Evolutionary conservation across 2,888 invertebrate genomes (phyloP), one percentile per base, ranked within the genome.

Genomic region (Protophormia terraenovae): DNA sequence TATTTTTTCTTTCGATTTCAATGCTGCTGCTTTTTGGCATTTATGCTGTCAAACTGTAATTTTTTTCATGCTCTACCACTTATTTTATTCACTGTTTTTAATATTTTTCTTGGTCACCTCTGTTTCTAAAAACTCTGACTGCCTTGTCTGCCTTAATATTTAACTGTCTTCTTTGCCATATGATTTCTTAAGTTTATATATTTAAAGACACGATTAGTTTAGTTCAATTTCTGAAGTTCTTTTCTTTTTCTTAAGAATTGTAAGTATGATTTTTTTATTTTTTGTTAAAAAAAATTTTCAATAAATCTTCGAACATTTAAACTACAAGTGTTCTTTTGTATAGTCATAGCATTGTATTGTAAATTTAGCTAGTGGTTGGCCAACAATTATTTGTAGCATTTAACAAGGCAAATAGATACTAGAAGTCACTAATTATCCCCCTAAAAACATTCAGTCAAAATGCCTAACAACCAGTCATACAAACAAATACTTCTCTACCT

Each of bases 401-500:
- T 85, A 85, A 82, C 82, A 82, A 85, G 85, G 78, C 82, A 82
- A 82, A 85, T 85, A 85, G 85, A 82, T 85, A 69, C 78, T 73
- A 82, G 85, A 75, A 82, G 75, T 85, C 82, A 82, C 85, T 85
- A 85, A 85, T 82, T 85, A 82, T 82, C 77, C 73, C 78, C 80
- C 58, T 66, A 66, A 73, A 73, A 67, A 66, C 50, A 69, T 69
- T 60, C 32, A 77, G 58, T 35, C 45, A 22, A 67, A 32, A 27
- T 27, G 53, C 38, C 55, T 69, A 62, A 38, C 10, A n/a, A 38
- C 32, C 47, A 50, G 24, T 27, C 22, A 3, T 24, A 62, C 62
- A 35, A 35, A 60, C 58, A 16, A n/a, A n/a, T n/a, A n/a, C n/a
- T 24, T 27, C 7, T 7, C 2, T 29, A 50, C 10, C 8, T 2